These are phyloP conservation scores for Archocentrus centrarchus DNA, from an alignment of 2,113 vertebrate genomes.

Conservation along the genomic window DNA sequence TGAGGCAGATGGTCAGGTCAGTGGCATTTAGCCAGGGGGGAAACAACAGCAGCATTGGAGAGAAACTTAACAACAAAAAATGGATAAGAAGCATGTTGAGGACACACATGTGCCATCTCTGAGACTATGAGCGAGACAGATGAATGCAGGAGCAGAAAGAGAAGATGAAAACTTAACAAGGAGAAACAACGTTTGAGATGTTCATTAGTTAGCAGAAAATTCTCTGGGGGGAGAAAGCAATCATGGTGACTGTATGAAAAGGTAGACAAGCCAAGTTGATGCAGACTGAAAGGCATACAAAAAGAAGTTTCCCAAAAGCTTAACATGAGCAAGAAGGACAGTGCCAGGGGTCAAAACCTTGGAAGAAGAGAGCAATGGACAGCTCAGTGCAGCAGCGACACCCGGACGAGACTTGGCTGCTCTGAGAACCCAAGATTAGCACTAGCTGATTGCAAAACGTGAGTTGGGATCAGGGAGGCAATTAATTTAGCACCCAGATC, in stretches of 20 bases:
- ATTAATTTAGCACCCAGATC: constrained; percentile 79
- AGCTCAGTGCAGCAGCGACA: constrained; percentile 39
- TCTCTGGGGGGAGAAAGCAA: neutral
- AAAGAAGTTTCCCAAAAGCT: neutral
- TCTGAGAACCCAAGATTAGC: constrained; percentile 73
- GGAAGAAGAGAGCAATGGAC: constrained; percentile 51
- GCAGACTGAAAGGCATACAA: constrained; percentile 8
- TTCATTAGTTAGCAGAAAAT: constrained; percentile 4
- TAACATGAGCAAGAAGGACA: constrained; percentile 1
- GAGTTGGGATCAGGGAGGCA: constrained; percentile 74
- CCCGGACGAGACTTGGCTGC: constrained; percentile 68
- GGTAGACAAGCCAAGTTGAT: constrained; percentile 7
- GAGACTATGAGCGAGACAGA: constrained; percentile 22
- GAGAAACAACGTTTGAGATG: constrained; percentile 23
- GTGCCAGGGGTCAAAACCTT: constrained; percentile 49
- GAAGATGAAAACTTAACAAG: constrained; percentile 9
- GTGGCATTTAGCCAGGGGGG: constrained; percentile 57
- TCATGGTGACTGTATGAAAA: constrained; percentile 16
- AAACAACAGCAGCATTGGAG: constrained; percentile 53
- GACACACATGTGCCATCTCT: constrained; percentile 39
- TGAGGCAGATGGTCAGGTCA: constrained; percentile 65
- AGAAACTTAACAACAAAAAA: constrained; percentile 34
- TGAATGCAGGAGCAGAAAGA: neutral
- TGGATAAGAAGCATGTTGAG: neutral
- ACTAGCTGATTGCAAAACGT: constrained; percentile 75